Conservation (phyloP, 2,888 invertebrate genomes). For the Sinohyriopsis cumingii region DNA sequence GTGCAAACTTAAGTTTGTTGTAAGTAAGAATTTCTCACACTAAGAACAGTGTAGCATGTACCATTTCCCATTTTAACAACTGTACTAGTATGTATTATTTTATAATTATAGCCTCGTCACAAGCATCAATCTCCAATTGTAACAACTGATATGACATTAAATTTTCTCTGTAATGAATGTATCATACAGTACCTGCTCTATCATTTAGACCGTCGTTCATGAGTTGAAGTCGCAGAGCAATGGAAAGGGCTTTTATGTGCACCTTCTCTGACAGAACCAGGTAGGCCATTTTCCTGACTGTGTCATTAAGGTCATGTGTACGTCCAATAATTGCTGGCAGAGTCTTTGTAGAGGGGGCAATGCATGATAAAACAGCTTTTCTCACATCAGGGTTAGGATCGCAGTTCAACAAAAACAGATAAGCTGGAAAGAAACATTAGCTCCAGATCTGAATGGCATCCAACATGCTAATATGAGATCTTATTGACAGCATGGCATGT, state of each 20-base stretch:
- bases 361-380: slow-evolving; percentile 81
- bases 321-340: slow-evolving; percentile 82
- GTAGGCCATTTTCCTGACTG: slow-evolving; percentile 80
- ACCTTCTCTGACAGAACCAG: slow-evolving; percentile 74
- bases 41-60: no score
- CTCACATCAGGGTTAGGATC: slow-evolving; percentile 85
- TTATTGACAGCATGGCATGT: no score
- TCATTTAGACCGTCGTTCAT: slow-evolving; percentile 80
- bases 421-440: slow-evolving; percentile 53
- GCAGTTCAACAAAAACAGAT: slow-evolving; percentile 65
- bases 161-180: no score
- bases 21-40: no score
- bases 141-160: no score
- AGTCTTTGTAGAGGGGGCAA: slow-evolving; percentile 83
- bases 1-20: no score
- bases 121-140: no score
- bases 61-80: no score
- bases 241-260: slow-evolving; percentile 77
- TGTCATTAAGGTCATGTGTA: slow-evolving; percentile 84
- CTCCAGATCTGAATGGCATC: background rate
- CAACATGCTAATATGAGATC: background rate
- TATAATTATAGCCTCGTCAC: no score
- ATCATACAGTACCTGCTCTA: slow-evolving; percentile 72
- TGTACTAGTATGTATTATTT: no score
- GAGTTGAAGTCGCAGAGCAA: slow-evolving; percentile 78